These are phyloP conservation scores for Cyclopterus lumpus DNA, from an alignment of 2,797 vertebrate species.

Conservation along the genomic window DNA sequence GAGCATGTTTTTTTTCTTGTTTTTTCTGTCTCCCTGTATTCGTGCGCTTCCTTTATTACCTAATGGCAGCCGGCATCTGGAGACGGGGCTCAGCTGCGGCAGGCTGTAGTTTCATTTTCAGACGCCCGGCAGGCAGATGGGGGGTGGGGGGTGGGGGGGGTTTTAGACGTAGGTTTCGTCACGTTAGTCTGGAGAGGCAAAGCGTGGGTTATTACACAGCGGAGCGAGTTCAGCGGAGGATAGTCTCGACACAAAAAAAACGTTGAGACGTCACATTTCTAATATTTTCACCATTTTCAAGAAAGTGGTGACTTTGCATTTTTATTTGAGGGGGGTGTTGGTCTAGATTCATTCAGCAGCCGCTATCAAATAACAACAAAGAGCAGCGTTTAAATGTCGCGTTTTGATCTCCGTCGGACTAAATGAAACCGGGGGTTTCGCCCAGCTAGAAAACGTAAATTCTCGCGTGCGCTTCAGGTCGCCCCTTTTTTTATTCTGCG, in stretches of 20 bases:
- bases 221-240: slow-evolving; percentile 52
- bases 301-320: slow-evolving; percentile 17
- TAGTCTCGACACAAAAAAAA: too few species aligned
- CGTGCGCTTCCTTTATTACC: slow-evolving; percentile 21
- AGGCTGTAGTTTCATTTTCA: slow-evolving; percentile 37
- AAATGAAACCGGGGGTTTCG: not conserved
- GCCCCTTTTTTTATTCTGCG: not conserved
- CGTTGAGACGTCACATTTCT: slow-evolving; percentile 2
- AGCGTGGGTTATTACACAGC: slow-evolving; percentile 53
- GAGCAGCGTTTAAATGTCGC: not conserved
- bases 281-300: too few species aligned
- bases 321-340: slow-evolving; percentile 21
- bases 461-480: not conserved
- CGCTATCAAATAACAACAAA: not conserved
- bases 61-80: slow-evolving; percentile 43
- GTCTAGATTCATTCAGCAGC: not conserved
- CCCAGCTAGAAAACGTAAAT: not conserved
- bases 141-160: slow-evolving; percentile 44
- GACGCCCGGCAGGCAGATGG: slow-evolving; percentile 52
- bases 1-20: slow-evolving; percentile 27
- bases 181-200: slow-evolving; percentile 47
- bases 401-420: not conserved
- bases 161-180: slow-evolving; percentile 27
- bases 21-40: slow-evolving; percentile 39
- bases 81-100: slow-evolving; percentile 50